Conservation (phyloP, 2,888 invertebrate genomes). For the Sepioteuthis lessoniana region DNA sequence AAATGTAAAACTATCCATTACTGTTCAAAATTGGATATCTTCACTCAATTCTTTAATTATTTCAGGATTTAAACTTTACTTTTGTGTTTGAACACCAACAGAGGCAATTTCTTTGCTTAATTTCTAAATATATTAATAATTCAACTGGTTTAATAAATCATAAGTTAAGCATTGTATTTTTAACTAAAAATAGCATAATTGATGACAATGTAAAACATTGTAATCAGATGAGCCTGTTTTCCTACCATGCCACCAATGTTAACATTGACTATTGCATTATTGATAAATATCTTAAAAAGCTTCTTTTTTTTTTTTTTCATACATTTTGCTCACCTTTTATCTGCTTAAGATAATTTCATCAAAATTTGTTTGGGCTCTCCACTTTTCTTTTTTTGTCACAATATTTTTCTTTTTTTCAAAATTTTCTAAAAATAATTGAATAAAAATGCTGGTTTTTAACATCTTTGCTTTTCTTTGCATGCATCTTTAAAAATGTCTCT, state of each 20-base stretch:
- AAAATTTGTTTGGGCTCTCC: neutral
- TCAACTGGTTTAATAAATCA: neutral
- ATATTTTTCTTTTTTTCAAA: too few relatives aligned
- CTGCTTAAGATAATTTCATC: neutral
- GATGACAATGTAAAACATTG: neutral
- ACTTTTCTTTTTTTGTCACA: neutral
- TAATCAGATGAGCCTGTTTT: neutral
- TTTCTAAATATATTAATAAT: neutral
- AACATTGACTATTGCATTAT: neutral
- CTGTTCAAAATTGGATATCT: too few relatives aligned
- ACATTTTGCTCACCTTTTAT: neutral
- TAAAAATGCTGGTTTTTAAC: neutral
- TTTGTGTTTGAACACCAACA: neutral
- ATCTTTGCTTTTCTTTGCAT: neutral
- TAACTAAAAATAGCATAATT: neutral
- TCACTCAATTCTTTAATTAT: too few relatives aligned
- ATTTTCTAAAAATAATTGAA: too few relatives aligned
- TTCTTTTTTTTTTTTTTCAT: neutral
- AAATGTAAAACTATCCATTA: too few relatives aligned
- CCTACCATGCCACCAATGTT: neutral
- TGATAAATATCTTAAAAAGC: neutral
- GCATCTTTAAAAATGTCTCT: neutral
- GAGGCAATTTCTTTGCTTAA: neutral
- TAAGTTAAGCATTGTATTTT: neutral
- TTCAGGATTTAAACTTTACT: neutral